phyloP scores from a whole-genome alignment of 1,140 invertebrate genomes.

The Monochamus saltuarius region DNA sequence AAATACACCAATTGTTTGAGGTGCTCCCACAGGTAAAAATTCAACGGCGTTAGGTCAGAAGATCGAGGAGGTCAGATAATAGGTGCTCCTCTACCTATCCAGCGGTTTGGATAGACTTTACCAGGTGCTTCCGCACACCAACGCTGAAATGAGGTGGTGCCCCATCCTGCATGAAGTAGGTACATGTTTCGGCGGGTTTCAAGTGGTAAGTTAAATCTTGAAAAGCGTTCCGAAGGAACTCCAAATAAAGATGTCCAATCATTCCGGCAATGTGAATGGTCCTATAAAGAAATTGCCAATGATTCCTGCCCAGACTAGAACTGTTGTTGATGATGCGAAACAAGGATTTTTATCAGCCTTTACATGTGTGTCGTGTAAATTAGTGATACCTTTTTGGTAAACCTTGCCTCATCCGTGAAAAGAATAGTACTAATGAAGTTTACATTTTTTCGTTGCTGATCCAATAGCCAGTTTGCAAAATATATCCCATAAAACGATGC shows the following conservation, averaged over 20 bases:
- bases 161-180: constrained; percentile 19
- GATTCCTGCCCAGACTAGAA: constrained; percentile 17
- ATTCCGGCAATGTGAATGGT: constrained; percentile 15
- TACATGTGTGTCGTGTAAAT: constrained; percentile 32
- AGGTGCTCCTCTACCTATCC: constrained; percentile 32
- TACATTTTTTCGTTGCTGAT: too few relatives aligned
- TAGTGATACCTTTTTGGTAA: constrained; percentile 39
- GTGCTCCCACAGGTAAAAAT: constrained; percentile 17
- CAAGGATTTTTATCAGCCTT: constrained; percentile 22
- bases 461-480: too few relatives aligned
- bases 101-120: constrained; percentile 26
- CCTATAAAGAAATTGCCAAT: constrained; percentile 6
- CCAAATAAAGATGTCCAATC: constrained; percentile 1
- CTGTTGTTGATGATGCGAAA: constrained; percentile 17
- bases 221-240: constrained; percentile 1
- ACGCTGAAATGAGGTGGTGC: constrained; percentile 15
- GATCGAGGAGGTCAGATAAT: constrained; percentile 34
- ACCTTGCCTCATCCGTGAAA: too few relatives aligned
- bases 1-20: too few relatives aligned
- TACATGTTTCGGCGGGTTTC: constrained; percentile 6
- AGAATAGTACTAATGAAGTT: too few relatives aligned
- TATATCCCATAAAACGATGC: too few relatives aligned
- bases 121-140: constrained; percentile 26
- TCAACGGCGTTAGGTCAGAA: constrained; percentile 30
- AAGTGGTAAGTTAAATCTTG: constrained; percentile 1